Percentiles rank a stretch among this genome's conserved stretches.
Evolutionary conservation across 1,140 invertebrate species (phyloP).

Genomic region (Nasonia vitripennis): DNA sequence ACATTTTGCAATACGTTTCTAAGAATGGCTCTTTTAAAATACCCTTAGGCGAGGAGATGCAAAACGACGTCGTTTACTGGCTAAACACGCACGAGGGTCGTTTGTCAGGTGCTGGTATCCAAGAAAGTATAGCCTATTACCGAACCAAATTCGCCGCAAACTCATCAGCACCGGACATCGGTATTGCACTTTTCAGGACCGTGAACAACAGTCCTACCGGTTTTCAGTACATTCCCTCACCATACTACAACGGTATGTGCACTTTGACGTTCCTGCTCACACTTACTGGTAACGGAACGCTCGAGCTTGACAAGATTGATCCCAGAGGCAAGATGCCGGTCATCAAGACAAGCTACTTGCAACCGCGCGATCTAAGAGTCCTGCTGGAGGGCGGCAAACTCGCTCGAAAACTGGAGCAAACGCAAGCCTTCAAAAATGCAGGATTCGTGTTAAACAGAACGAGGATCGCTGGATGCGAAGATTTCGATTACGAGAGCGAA

Average conservation of each 20-base stretch:
- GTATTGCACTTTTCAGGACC: conserved; percentile 63
- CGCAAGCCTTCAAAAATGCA: no score
- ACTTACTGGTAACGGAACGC: no score
- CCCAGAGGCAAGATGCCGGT: no score
- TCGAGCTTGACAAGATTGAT: no score
- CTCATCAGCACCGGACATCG: conserved; percentile 48
- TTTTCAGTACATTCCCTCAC: neutral
- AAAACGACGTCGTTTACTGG: conserved; percentile 69
- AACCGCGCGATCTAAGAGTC: conserved; percentile 58
- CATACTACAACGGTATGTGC: no score
- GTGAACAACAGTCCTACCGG: conserved; percentile 35
- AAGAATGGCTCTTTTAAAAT: no score
- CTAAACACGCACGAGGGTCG: conserved; percentile 72
- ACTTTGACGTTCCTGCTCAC: no score
- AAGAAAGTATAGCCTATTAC: conserved; percentile 36
- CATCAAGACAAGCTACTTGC: no score
- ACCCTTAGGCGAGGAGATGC: conserved; percentile 54
- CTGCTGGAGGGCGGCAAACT: conserved; percentile 69
- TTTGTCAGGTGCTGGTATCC: neutral
- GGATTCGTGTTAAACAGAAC: no score
- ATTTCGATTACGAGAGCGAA: conserved; percentile 51
- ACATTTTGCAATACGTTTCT: conserved; percentile 64
- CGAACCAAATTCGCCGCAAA: conserved; percentile 42
- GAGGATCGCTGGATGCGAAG: no score
- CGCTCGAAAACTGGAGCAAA: conserved; percentile 66